A percentile compares a stretch with the other conserved stretches of the same genome.
Evolutionary conservation across 2,888 invertebrate genomes (phyloP).

Genomic region (Plusia festucae): DNA sequence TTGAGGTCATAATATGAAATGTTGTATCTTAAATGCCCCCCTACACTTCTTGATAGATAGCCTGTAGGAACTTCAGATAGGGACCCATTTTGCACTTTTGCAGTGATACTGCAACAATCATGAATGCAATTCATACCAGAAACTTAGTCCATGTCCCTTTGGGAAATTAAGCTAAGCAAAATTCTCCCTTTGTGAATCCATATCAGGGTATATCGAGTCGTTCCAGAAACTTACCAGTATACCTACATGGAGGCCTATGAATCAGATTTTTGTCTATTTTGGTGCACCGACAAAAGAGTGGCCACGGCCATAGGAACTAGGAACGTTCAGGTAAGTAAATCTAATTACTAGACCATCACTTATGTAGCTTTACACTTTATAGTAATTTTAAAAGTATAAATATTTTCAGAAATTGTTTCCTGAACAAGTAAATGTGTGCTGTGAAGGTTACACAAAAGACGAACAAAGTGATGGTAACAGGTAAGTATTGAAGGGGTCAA

Average conservation of each 20-base stretch:
- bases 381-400: not conserved
- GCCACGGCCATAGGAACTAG: constrained; percentile 55
- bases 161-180: not conserved
- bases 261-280: constrained; percentile 47
- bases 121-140: no score
- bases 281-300: constrained; percentile 55
- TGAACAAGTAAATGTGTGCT: constrained; percentile 51
- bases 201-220: constrained; percentile 41
- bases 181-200: not conserved
- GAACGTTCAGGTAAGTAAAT: constrained; percentile 39
- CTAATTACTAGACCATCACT: not conserved
- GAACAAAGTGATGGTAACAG: constrained; percentile 30
- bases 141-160: no score
- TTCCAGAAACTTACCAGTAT: constrained; percentile 57
- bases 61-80: no score
- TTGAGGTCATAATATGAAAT: not conserved
- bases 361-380: not conserved
- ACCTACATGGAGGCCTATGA: constrained; percentile 58
- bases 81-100: no score
- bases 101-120: no score
- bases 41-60: no score
- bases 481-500: constrained; percentile 27
- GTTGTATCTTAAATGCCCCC: no score
- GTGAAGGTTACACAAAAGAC: constrained; percentile 56
- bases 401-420: constrained; percentile 52